Conservation (phyloP, 2,797 vertebrate genomes). For the Sebastes hubbsi region DNA sequence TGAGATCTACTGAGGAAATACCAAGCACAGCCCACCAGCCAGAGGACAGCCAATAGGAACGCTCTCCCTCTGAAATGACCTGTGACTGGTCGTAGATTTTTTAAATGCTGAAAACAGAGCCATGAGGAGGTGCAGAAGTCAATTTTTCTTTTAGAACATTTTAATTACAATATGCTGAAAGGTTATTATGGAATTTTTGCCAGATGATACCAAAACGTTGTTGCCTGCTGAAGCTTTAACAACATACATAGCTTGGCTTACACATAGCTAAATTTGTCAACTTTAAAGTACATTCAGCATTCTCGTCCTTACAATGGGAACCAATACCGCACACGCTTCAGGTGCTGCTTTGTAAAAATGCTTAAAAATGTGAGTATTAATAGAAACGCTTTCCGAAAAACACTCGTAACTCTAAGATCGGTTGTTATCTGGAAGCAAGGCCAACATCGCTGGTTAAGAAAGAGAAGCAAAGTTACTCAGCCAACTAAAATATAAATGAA, state of each 20-base stretch:
- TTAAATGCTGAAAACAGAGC: too few relatives aligned
- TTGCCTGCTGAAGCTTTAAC: too few relatives aligned
- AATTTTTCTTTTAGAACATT: too few relatives aligned
- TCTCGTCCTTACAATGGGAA: background rate
- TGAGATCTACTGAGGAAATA: too few relatives aligned
- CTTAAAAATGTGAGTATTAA: background rate
- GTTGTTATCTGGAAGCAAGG: background rate
- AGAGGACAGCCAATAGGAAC: too few relatives aligned
- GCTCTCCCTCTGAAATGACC: too few relatives aligned
- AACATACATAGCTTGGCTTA: background rate
- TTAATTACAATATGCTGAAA: too few relatives aligned
- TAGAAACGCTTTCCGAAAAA: background rate
- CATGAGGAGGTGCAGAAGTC: too few relatives aligned
- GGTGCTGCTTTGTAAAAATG: background rate
- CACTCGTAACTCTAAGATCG: background rate
- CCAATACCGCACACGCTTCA: background rate
- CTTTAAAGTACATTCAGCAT: background rate
- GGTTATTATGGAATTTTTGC: too few relatives aligned
- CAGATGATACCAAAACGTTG: too few relatives aligned
- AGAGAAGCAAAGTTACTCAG: slow-evolving; percentile 1
- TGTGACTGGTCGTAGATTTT: too few relatives aligned
- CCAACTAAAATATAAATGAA: slow-evolving; percentile 45
- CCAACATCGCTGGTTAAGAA: background rate
- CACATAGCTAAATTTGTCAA: background rate
- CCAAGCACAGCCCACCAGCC: too few relatives aligned